phyloP scores from a whole-genome alignment of 2,888 invertebrate genomes.

The Hemithea aestivaria region DNA sequence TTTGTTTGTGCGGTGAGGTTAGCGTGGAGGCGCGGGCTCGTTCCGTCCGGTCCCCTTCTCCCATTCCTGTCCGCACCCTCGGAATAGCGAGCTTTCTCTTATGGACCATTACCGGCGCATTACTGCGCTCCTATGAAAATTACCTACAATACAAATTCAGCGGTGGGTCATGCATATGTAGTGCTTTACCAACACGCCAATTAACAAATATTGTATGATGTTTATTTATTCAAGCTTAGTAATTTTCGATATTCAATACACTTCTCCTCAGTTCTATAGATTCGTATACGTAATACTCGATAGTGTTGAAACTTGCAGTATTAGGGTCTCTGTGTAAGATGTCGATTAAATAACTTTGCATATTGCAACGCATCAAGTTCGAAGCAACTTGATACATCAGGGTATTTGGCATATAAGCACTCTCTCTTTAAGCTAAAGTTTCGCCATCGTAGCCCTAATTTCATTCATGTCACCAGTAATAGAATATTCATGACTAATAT shows the following conservation, averaged over 20 bases:
- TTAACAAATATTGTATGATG: not conserved
- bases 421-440: not conserved
- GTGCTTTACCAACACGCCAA: slow-evolving; percentile 1
- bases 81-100: slow-evolving; percentile 61
- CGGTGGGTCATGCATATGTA: slow-evolving; percentile 35
- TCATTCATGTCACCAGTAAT: slow-evolving; percentile 1
- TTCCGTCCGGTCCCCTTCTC: slow-evolving; percentile 14
- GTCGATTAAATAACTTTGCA: slow-evolving; percentile 1
- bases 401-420: slow-evolving; percentile 4
- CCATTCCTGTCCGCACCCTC: slow-evolving; percentile 21
- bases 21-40: slow-evolving; percentile 10
- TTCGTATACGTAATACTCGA: no score
- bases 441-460: slow-evolving; percentile 1
- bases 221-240: no score
- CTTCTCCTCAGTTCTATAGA: no score
- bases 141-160: slow-evolving; percentile 52
- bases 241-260: no score
- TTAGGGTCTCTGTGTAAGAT: not conserved
- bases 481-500: slow-evolving; percentile 14
- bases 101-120: slow-evolving; percentile 63
- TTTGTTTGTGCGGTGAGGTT: slow-evolving; percentile 27
- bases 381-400: slow-evolving; percentile 6
- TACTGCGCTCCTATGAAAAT: slow-evolving; percentile 61
- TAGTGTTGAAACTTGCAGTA: no score
- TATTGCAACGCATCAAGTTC: slow-evolving; percentile 3